phyloP scores from a whole-genome alignment of 2,797 vertebrate genomes.

The Macroramphosus scolopax region DNA sequence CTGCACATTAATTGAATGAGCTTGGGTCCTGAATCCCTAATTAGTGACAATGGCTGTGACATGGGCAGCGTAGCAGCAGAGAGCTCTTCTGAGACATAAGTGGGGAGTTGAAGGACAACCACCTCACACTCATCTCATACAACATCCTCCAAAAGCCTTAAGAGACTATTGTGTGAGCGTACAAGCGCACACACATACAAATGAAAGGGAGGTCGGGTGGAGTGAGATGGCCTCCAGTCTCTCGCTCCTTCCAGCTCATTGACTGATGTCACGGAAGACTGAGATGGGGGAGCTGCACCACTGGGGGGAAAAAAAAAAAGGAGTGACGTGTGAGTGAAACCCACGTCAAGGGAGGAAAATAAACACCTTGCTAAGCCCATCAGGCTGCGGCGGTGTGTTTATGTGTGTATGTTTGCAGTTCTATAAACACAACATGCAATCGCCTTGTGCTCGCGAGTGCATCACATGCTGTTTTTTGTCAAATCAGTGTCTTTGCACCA shows the following conservation, averaged over 20 bases:
- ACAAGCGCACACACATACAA: slow-evolving; percentile 27
- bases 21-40: slow-evolving; percentile 68
- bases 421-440: slow-evolving; percentile 27
- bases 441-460: slow-evolving; percentile 20
- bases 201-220: slow-evolving; percentile 38
- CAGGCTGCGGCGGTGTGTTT: slow-evolving; percentile 51
- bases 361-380: slow-evolving; percentile 58
- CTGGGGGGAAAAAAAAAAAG: slow-evolving; percentile 16
- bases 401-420: too few relatives aligned
- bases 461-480: slow-evolving; percentile 20
- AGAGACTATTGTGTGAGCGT: slow-evolving; percentile 67
- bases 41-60: slow-evolving; percentile 71
- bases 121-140: slow-evolving; percentile 54
- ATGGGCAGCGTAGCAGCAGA: slow-evolving; percentile 57
- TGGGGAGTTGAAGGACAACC: slow-evolving; percentile 72
- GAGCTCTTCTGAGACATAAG: slow-evolving; percentile 73
- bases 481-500: slow-evolving; percentile 18
- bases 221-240: slow-evolving; percentile 38
- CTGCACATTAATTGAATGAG: slow-evolving; percentile 70
- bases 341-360: slow-evolving; percentile 54
- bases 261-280: slow-evolving; percentile 67
- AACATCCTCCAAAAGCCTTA: slow-evolving; percentile 66
- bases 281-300: slow-evolving; percentile 25
- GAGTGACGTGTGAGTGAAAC: slow-evolving; percentile 52
- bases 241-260: slow-evolving; percentile 63